These are phyloP conservation scores for Aix galericulata DNA, from an alignment of 2,113 vertebrate species.

Conservation along the genomic window DNA sequence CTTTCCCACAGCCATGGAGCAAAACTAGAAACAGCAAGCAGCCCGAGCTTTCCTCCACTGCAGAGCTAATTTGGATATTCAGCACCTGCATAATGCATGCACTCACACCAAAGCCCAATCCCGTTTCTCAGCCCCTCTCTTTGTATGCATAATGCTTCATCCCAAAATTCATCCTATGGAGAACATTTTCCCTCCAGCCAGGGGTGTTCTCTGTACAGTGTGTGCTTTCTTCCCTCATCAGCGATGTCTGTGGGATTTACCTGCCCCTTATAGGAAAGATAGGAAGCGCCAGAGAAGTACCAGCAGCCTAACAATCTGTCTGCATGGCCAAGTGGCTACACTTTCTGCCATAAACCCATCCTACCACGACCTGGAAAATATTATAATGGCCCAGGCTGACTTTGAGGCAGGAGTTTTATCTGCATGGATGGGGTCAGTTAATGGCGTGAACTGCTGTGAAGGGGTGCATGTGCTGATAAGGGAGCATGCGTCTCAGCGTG, in stretches of 20 bases:
- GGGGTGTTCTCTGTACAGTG: not conserved
- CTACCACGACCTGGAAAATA: not conserved
- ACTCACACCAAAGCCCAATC: not conserved
- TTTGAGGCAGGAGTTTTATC: not conserved
- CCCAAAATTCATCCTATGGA: not conserved
- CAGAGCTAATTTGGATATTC: not conserved
- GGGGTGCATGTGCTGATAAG: not conserved
- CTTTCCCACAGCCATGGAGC: not conserved
- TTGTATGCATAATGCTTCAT: not conserved
- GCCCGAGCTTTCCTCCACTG: not conserved
- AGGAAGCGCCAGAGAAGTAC: not conserved
- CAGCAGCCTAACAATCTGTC: not conserved
- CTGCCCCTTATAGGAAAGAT: not conserved
- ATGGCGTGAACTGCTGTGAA: not conserved
- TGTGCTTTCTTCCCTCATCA: not conserved
- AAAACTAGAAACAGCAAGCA: not conserved
- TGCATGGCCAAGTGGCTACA: not conserved
- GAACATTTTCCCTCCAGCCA: not conserved
- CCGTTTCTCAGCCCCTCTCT: rapidly evolving
- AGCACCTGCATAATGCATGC: not conserved
- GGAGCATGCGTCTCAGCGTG: rapidly evolving
- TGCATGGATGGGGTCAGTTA: not conserved
- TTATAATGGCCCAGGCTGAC: not conserved
- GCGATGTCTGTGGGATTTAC: not conserved
- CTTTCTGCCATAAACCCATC: not conserved